These are phyloP conservation scores for Tinea trinotella DNA, from an alignment of 2,888 invertebrate species.

Conservation along the genomic window DNA sequence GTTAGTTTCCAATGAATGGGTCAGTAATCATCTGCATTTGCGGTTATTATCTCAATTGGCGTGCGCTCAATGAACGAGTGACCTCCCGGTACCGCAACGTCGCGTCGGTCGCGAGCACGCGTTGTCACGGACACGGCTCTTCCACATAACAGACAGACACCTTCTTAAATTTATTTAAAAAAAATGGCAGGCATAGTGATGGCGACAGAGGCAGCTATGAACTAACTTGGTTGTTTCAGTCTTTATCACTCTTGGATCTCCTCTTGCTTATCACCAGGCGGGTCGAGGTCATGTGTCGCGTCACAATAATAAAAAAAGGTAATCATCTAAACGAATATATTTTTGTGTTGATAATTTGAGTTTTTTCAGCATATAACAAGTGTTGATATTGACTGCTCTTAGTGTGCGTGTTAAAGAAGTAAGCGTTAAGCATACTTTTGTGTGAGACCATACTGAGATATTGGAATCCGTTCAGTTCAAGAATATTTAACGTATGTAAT, in stretches of 20 bases:
- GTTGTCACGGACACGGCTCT: constrained; percentile 38
- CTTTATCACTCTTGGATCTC: too few species aligned
- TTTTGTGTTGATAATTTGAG: background rate
- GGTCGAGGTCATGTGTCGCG: too few species aligned
- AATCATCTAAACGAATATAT: too few species aligned
- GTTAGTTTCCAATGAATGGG: constrained; percentile 63
- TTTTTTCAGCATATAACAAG: background rate
- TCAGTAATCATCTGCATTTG: constrained; percentile 69
- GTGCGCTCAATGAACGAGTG: constrained; percentile 55
- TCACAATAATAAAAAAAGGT: too few species aligned
- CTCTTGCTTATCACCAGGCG: too few species aligned
- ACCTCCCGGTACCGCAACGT: constrained; percentile 39
- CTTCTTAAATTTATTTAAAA: too few species aligned
- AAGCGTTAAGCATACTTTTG: too few species aligned
- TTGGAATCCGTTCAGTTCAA: background rate
- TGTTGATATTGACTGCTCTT: background rate
- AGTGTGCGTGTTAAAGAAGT: background rate
- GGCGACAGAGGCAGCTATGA: too few species aligned
- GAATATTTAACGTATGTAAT: background rate
- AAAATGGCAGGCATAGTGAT: too few species aligned
- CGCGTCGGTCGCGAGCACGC: constrained; percentile 30
- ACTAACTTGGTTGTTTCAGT: too few species aligned
- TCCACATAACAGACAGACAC: constrained; percentile 4
- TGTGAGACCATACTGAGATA: background rate
- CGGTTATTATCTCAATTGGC: constrained; percentile 69